Evolutionary conservation across 2,113 vertebrate species (phyloP).

Genomic region (Tupaia tana): DNA sequence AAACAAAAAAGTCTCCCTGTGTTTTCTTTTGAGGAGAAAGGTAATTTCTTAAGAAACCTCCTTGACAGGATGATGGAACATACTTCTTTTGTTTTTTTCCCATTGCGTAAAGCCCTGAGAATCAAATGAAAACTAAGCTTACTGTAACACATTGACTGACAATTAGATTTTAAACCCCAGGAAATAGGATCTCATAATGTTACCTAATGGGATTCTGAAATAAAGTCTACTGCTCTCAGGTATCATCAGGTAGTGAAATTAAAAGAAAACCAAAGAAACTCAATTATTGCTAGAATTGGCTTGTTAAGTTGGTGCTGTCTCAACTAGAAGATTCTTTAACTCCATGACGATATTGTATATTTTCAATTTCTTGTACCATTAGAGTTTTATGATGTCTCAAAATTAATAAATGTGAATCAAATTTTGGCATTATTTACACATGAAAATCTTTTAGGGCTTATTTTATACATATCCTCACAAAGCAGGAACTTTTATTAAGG

Average conservation of each 20-base stretch:
- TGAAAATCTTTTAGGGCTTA: constrained; percentile 73
- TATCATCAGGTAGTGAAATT: constrained; percentile 83
- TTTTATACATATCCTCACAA: constrained; percentile 45
- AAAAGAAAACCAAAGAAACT: constrained; percentile 85
- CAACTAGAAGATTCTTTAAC: constrained; percentile 75
- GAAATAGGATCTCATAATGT: constrained; percentile 86
- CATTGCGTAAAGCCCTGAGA: constrained; percentile 87
- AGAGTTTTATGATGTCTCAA: constrained; percentile 80
- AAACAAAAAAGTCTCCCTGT: constrained; percentile 88
- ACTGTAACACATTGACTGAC: constrained; percentile 90
- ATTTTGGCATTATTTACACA: constrained; percentile 67
- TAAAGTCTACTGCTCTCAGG: constrained; percentile 82
- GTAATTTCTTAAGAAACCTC: constrained; percentile 94
- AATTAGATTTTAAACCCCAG: constrained; percentile 86
- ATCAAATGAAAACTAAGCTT: constrained; percentile 89
- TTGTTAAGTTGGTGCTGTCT: constrained; percentile 76
- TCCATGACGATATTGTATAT: constrained; percentile 64
- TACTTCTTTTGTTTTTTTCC: constrained; percentile 89
- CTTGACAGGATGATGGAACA: constrained; percentile 95
- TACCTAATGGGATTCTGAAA: constrained; percentile 85
- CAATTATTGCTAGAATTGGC: constrained; percentile 80
- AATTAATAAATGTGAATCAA: constrained; percentile 83
- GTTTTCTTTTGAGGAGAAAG: constrained; percentile 90
- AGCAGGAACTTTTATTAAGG: constrained; percentile 73
- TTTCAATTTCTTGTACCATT: constrained; percentile 77